Base-by-base conservation (phyloP, 2,888 invertebrate species). In the Boloria selene region DNA sequence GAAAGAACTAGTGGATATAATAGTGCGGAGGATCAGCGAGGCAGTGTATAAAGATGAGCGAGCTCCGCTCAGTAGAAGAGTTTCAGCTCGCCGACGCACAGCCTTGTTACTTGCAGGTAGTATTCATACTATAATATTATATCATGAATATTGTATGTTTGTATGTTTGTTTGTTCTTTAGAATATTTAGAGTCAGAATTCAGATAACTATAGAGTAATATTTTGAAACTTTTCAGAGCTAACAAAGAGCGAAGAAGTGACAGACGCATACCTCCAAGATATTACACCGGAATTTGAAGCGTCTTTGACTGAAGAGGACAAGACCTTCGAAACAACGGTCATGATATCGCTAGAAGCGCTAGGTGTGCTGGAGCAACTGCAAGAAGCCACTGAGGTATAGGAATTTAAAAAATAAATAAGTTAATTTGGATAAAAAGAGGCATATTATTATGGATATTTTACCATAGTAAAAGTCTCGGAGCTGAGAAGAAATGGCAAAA, bases 311-410 rank as follows among this genome's bases (percentile, higher is more conserved):
- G 92, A 92, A 0, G 93, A 93, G 18, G 92, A 91, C 70, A 85
- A 80, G 56, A 91, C 90, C 0, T 88, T 92, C 56, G 92, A 92
- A 67, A 88, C 86, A 1, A 89, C 85, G 70, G 95, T 97, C 79
- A 95, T 96, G 77, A 94, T 96, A 75, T 93, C 98, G 52, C 94
- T 98, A 0, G 97, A 98, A 81, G 97, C 98, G 70, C 93, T 98
- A 61, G 96, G 96, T 14, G 94, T 96, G 67, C 87, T 98, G 70
- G 95, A 96, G 61, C 97, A 96, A 83, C 93, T 98, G 75, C 96
- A 96, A 61, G 97, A 97, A 76, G 96, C 97, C 22, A 94, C 98
- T 47, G 97, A 97, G 93, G 96, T 96, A 67, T 52, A 16, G 0
- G 2, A 13, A 13, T 50, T 14, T 50, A n/a, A n/a, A n/a, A n/a